phyloP scores from a whole-genome alignment of 2,797 vertebrate genomes.

The Gallinago solitaria region DNA sequence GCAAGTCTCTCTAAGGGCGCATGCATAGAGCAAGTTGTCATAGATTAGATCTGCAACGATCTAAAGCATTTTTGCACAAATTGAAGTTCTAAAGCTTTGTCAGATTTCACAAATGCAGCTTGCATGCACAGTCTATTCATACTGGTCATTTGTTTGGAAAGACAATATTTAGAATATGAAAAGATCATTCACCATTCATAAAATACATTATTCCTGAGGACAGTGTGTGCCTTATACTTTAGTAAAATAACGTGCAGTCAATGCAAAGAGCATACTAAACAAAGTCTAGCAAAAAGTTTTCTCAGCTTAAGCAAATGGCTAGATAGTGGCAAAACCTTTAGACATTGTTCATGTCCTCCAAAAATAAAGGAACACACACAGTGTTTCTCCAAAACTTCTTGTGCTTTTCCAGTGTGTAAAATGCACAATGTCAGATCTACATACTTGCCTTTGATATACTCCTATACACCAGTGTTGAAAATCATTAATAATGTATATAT shows the following conservation, averaged over 20 bases:
- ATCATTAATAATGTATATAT: neutral
- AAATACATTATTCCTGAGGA: constrained; percentile 79
- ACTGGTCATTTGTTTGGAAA: constrained; percentile 63
- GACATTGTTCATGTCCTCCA: neutral
- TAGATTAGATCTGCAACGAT: constrained; percentile 29
- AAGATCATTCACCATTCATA: constrained; percentile 76
- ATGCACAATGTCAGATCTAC: neutral
- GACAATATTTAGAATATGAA: constrained; percentile 71
- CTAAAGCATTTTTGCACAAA: constrained; percentile 56
- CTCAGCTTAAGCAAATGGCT: constrained; percentile 58
- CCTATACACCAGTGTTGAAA: neutral
- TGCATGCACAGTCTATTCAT: constrained; percentile 69
- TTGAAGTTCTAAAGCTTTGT: constrained; percentile 40
- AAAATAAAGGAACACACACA: neutral
- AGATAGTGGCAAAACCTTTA: constrained; percentile 2
- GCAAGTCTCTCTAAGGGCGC: constrained; percentile 61
- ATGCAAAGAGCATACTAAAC: constrained; percentile 66
- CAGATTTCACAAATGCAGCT: constrained; percentile 51
- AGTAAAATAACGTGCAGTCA: constrained; percentile 64
- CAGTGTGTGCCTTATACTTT: constrained; percentile 67
- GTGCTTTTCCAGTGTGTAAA: constrained; percentile 33
- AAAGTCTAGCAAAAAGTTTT: constrained; percentile 51
- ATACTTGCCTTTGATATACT: neutral
- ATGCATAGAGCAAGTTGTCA: constrained; percentile 58
- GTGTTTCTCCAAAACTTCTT: constrained; percentile 1